Conservation (phyloP, 2,113 vertebrate genomes). For the Chaetodon auriga region DNA sequence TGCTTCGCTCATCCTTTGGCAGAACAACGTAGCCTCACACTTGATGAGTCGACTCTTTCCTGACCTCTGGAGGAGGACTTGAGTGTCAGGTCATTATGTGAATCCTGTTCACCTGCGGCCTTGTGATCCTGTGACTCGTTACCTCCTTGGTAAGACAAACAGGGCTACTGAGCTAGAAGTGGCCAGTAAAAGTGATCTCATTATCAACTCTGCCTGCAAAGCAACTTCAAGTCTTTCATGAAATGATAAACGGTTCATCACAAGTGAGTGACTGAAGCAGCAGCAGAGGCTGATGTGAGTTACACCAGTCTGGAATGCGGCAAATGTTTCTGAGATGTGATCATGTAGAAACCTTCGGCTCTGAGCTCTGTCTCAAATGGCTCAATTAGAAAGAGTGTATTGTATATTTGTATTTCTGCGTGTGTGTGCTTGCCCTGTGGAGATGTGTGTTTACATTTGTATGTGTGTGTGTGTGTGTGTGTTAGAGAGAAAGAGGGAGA, state of each 20-base stretch:
- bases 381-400: slow-evolving; percentile 37
- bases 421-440: not conserved
- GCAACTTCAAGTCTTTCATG: not conserved
- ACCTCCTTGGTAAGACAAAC: not conserved
- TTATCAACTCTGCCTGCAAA: not conserved
- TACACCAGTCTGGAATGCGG: slow-evolving; percentile 30
- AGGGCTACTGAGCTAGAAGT: not conserved
- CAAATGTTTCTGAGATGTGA: slow-evolving; percentile 55
- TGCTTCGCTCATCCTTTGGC: slow-evolving; percentile 21
- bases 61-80: not conserved
- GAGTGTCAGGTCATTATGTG: not conserved
- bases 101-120: not conserved
- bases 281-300: slow-evolving; percentile 7
- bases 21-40: slow-evolving; percentile 2
- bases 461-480: slow-evolving; percentile 15
- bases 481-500: slow-evolving; percentile 23
- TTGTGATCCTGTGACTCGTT: not conserved
- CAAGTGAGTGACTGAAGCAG: slow-evolving; percentile 12
- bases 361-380: slow-evolving; percentile 31
- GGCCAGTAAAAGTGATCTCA: slow-evolving; percentile 1
- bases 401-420: slow-evolving; percentile 54
- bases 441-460: slow-evolving; percentile 19
- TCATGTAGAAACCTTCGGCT: slow-evolving; percentile 54
- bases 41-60: slow-evolving; percentile 10
- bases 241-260: slow-evolving; percentile 29